phyloP scores from a whole-genome alignment of 2,797 vertebrate genomes.

The Carcharodon carcharias region DNA sequence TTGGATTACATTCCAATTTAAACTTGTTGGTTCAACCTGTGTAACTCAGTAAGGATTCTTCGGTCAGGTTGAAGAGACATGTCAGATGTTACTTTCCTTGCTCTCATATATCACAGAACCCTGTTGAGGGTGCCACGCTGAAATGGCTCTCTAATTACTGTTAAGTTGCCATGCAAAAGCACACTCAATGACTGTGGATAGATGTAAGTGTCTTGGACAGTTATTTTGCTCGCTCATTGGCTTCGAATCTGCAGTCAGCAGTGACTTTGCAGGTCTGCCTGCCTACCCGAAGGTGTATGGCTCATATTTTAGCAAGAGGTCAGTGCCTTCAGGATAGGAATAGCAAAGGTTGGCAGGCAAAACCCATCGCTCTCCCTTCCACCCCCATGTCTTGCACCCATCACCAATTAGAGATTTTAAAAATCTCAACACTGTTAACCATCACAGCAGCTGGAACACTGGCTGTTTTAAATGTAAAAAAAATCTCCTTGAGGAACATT shows the following conservation, averaged over 20 bases:
- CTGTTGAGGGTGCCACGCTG: background rate
- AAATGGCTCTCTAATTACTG: background rate
- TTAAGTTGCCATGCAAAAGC: background rate
- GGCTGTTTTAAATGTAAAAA: background rate
- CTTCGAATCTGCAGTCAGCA: background rate
- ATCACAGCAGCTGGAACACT: background rate
- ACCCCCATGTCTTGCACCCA: background rate
- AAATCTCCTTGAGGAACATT: background rate
- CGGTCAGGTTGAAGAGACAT: background rate
- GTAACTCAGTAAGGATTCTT: background rate
- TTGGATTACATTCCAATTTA: background rate
- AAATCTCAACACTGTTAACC: background rate
- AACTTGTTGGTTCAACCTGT: background rate
- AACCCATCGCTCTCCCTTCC: background rate
- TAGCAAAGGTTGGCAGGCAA: background rate
- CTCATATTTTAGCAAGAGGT: background rate
- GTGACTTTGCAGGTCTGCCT: background rate
- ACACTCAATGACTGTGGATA: background rate
- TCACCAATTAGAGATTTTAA: background rate
- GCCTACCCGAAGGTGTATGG: background rate
- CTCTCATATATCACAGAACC: background rate
- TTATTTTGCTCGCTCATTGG: background rate
- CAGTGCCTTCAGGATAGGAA: background rate
- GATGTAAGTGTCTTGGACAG: background rate
- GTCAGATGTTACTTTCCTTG: background rate